Evolutionary conservation across 2,888 invertebrate genomes (phyloP).

Genomic region (Cylloceria caligata): DNA sequence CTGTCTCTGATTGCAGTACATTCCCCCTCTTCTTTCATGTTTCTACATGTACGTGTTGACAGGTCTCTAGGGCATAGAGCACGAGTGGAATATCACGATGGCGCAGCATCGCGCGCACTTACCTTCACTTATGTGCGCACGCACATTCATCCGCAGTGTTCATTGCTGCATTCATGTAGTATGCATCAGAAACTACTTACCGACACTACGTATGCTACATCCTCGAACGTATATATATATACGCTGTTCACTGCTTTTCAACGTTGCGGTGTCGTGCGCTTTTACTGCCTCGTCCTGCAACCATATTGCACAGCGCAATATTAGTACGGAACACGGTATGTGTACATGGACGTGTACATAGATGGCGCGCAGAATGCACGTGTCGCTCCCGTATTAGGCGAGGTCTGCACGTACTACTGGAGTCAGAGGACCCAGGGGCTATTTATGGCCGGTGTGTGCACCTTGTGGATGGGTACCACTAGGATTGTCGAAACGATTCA

Average conservation of each 20-base stretch:
- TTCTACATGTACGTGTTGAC: not conserved
- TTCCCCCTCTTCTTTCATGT: not conserved
- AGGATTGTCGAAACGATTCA: slow-evolving; percentile 73
- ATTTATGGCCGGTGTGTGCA: slow-evolving; percentile 53
- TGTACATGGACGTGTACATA: slow-evolving; percentile 4
- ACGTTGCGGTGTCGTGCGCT: slow-evolving; percentile 22
- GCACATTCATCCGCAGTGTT: slow-evolving; percentile 30
- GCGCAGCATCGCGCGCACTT: slow-evolving; percentile 1
- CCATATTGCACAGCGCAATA: slow-evolving; percentile 21
- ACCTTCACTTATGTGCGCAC: not conserved
- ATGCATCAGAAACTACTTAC: slow-evolving; percentile 40
- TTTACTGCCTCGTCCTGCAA: slow-evolving; percentile 42
- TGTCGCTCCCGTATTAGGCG: slow-evolving; percentile 5
- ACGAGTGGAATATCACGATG: slow-evolving; percentile 16
- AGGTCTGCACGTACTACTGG: slow-evolving; percentile 26
- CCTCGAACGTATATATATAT: slow-evolving; percentile 26
- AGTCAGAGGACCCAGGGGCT: slow-evolving; percentile 28
- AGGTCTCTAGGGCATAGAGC: slow-evolving; percentile 2
- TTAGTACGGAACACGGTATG: slow-evolving; percentile 22
- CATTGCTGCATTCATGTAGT: slow-evolving; percentile 27
- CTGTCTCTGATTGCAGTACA: not conserved
- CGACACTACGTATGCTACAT: slow-evolving; percentile 24
- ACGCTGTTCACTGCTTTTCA: slow-evolving; percentile 34
- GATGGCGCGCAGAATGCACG: slow-evolving; percentile 29
- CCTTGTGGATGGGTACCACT: slow-evolving; percentile 47